A percentile compares a stretch with the other conserved stretches of the same genome.
These are phyloP conservation scores for Calidris pugnax DNA, from an alignment of 2,113 vertebrate genomes.

Conservation along the genomic window DNA sequence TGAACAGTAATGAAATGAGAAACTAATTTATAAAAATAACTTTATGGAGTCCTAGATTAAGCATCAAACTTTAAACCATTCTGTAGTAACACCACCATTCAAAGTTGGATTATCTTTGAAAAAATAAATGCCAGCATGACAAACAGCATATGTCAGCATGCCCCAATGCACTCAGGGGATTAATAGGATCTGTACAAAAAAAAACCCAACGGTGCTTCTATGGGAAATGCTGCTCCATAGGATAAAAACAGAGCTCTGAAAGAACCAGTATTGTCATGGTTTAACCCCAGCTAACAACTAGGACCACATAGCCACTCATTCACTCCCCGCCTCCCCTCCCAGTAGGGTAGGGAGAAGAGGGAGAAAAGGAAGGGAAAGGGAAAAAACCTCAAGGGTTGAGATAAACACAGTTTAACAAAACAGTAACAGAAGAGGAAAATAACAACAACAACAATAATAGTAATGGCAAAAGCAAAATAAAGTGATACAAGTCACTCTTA, in stretches of 20 bases:
- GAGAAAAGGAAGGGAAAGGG: not conserved
- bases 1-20: not conserved
- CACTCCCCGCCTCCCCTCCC: not conserved
- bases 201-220: not conserved
- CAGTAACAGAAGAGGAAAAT: not conserved
- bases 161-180: conserved; percentile 3
- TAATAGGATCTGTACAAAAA: not conserved
- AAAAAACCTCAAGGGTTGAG: not conserved
- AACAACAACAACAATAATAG: not conserved
- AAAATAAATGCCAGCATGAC: conserved; percentile 20
- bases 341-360: not conserved
- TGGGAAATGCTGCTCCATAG: conserved; percentile 42
- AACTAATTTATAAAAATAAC: not conserved
- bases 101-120: conserved; percentile 36
- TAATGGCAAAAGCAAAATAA: not conserved
- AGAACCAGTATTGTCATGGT: not conserved
- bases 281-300: not conserved
- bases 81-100: conserved; percentile 6
- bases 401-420: not conserved
- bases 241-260: conserved; percentile 6
- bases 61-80: not conserved
- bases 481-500: not conserved
- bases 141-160: conserved; percentile 49
- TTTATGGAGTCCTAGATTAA: conserved; percentile 9
- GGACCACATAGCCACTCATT: not conserved